Evolutionary conservation across 2,797 vertebrate species (phyloP), one percentile per base, ranked within the genome.

Genomic region (Etheostoma perlongum): DNA sequence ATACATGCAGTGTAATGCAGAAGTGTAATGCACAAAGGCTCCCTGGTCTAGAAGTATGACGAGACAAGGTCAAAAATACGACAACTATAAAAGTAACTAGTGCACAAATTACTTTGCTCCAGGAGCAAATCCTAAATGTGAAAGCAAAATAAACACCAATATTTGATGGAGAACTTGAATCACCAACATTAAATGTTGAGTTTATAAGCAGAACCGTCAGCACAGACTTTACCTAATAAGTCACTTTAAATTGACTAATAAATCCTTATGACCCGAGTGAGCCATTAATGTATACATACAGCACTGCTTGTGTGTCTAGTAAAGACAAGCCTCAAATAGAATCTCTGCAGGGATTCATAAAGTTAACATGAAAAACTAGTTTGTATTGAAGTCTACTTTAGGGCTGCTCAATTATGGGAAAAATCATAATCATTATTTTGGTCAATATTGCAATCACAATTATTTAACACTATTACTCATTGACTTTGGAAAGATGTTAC

Each of bases 231-330:
- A 65, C 30, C 21, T 12, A 69, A 49, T 13, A 71, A 64, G 16
- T 42, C 19, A 9, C 19, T 81, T 83, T 80, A 82, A 76, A 54
- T 25, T 23, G 14, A 36, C 55, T n/a, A 62, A 83, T 88, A 88
- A 84, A 85, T 53, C 16, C 23, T 52, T 74, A 76, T 76, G 44
- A 48, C 64, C 69, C 25, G 15, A 64, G 51, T 60, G 54, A 72
- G 42, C 58, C 57, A 44, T 23, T 66, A 61, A 49, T 44, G 21
- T 40, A 33, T 0, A 67, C 1, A 51, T 2, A 64, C 21, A 21
- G 19, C 9, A 23, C 36, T 25, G 52, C 57, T 36, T 73, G 46
- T 72, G 27, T 25, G 14, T 74, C 27, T 9, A 53, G 6, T 63
- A 27, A 84, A 71, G 75, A 66, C 27, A 72, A 71, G 19, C 59